These are phyloP conservation scores for Pyrgus malvae DNA, from an alignment of 2,888 invertebrate genomes.

Conservation along the genomic window DNA sequence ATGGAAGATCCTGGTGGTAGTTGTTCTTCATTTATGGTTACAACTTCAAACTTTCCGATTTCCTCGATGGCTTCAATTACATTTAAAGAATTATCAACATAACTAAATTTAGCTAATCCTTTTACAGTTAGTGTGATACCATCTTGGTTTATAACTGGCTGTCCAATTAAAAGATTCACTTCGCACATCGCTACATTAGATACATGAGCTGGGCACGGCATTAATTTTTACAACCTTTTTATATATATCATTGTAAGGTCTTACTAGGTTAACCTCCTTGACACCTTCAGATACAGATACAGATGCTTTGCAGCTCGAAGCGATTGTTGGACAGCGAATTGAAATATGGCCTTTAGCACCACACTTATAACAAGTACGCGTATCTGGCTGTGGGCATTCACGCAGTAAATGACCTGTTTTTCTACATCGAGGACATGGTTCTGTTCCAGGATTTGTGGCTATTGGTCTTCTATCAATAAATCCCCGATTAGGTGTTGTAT, in stretches of 20 bases:
- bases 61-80: slow-evolving; percentile 22
- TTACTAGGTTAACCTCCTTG: slow-evolving; percentile 33
- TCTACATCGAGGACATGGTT: slow-evolving; percentile 34
- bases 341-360: slow-evolving; percentile 33
- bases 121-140: slow-evolving; percentile 26
- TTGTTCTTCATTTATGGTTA: slow-evolving; percentile 25
- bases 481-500: not conserved
- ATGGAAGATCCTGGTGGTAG: slow-evolving; percentile 34
- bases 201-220: slow-evolving; percentile 25
- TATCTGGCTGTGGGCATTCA: slow-evolving; percentile 32
- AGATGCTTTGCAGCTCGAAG: not conserved
- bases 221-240: slow-evolving; percentile 25
- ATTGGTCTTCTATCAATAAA: not conserved
- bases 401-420: slow-evolving; percentile 31
- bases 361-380: slow-evolving; percentile 33
- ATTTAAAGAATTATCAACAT: not conserved
- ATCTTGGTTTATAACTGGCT: slow-evolving; percentile 36
- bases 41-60: slow-evolving; percentile 24
- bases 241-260: slow-evolving; percentile 31
- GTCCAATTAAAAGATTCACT: slow-evolving; percentile 34
- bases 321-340: slow-evolving; percentile 9
- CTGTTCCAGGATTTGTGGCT: slow-evolving; percentile 14
- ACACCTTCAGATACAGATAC: not conserved
- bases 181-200: slow-evolving; percentile 30
- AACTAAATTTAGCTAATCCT: slow-evolving; percentile 16